Evolutionary conservation across 2,888 invertebrate species (phyloP), one percentile per base, ranked within the genome.

Genomic region (Zaprionus bogoriensis): DNA sequence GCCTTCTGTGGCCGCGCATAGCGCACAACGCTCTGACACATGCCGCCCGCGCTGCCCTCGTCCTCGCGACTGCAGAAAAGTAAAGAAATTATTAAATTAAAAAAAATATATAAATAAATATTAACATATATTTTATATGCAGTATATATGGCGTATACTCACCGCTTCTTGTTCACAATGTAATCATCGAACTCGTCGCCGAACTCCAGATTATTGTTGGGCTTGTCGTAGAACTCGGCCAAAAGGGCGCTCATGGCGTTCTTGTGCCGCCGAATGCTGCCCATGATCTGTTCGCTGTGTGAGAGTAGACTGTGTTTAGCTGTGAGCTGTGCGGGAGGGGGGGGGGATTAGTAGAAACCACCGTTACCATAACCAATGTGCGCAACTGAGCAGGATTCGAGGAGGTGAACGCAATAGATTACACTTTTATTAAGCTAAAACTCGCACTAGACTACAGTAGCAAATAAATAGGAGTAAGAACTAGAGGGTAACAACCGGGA

Each of bases 1-100:
- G 96, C 96, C 62, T 96, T 92, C 88, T 96, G 96, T 0, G 96
- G 96, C 9, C 95, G 92, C 0, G 95, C 96, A 84, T 96, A 96
- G 76, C 95, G 94, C 32, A 96, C 94, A 2, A 94, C 93, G 50
- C 95, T 95, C 0, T 95, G 94, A 79, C 96, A 96, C 92, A 96
- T 94, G 88, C 94, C 95, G 0, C 95, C 95, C 4, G 92, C 90
- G 10, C 92, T 92, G 0, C 92, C 92, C 39, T 93, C 92, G 79
- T 94, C 94, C 12, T 93, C 93, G 53, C 94, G 93, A 70, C 94
- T 95, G 81, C n/a, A n/a, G 2, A 4, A 4, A 32, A 32, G 3
- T 10, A 32, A 32, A 9, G 32, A 4, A n/a, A 12, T 4, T 20
- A 19, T 41, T 39, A 39, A 5, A n/a, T 42, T 32, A 2, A 10